Evolutionary conservation across 2,888 invertebrate genomes (phyloP).

Genomic region (Nezara viridula): DNA sequence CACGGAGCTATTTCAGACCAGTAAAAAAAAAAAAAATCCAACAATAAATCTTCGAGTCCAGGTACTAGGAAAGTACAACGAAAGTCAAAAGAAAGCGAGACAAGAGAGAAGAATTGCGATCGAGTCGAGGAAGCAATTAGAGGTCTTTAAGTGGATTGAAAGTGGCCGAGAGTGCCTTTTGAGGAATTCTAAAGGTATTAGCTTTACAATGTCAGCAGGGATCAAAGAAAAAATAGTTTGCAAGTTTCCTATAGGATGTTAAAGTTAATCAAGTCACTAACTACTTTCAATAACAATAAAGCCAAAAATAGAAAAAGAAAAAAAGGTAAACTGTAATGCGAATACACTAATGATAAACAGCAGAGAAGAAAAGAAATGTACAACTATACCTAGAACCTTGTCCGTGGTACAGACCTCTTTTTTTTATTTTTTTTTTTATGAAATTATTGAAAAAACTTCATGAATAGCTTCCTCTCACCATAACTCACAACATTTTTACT

Average conservation of each 20-base stretch:
- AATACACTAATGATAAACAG: too few species aligned
- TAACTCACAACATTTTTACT: too few species aligned
- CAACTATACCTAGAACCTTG: too few species aligned
- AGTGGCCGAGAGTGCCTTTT: constrained; percentile 11
- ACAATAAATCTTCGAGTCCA: not conserved
- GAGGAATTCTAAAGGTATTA: not conserved
- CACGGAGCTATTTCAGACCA: not conserved
- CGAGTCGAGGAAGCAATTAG: constrained; percentile 14
- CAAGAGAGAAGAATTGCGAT: constrained; percentile 7
- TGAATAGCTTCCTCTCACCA: too few species aligned
- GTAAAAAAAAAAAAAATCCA: not conserved
- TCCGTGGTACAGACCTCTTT: too few species aligned
- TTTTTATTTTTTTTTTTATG: too few species aligned
- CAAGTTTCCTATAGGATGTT: not conserved
- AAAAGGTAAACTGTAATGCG: too few species aligned
- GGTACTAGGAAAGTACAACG: not conserved
- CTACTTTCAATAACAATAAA: not conserved
- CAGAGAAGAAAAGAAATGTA: too few species aligned
- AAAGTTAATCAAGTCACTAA: not conserved
- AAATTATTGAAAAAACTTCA: too few species aligned
- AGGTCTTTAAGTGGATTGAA: constrained; percentile 13
- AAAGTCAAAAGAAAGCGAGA: not conserved
- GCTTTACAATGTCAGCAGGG: not conserved
- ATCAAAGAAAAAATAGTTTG: not conserved
- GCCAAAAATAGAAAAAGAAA: not conserved